phyloP scores from a whole-genome alignment of 2,888 invertebrate genomes.

The Harmothoe impar region DNA sequence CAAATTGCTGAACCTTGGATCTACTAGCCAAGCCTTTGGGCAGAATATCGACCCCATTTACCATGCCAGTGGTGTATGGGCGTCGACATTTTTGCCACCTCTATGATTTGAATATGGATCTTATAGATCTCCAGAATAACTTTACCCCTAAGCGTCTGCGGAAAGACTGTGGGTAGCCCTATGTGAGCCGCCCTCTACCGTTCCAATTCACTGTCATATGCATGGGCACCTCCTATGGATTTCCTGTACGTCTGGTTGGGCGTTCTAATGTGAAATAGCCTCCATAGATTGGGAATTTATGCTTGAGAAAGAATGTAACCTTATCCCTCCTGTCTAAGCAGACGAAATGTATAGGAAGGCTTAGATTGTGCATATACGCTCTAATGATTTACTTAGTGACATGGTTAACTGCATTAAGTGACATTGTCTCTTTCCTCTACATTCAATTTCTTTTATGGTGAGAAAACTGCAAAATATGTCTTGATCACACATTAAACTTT shows the following conservation, averaged over 20 bases:
- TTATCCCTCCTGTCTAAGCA: no score
- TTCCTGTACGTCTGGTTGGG: not conserved
- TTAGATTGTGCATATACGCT: no score
- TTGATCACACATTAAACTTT: no score
- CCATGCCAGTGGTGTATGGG: not conserved
- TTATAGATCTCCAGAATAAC: slow-evolving; percentile 9
- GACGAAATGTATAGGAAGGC: no score
- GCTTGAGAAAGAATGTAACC: no score
- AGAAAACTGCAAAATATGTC: no score
- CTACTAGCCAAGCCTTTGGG: not conserved
- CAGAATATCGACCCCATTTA: not conserved
- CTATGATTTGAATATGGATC: slow-evolving; percentile 14
- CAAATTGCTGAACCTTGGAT: not conserved
- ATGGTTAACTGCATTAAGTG: no score
- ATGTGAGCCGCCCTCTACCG: not conserved
- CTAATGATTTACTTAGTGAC: no score
- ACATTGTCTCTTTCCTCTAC: no score
- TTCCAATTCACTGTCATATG: not conserved
- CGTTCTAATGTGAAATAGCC: not conserved
- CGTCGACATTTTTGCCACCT: not conserved
- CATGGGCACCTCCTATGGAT: not conserved
- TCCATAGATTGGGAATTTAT: no score
- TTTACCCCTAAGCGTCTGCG: not conserved
- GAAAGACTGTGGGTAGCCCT: not conserved
- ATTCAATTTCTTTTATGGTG: no score